Evolutionary conservation across 2,888 invertebrate genomes (phyloP).

Genomic region (Corythucha ciliata): DNA sequence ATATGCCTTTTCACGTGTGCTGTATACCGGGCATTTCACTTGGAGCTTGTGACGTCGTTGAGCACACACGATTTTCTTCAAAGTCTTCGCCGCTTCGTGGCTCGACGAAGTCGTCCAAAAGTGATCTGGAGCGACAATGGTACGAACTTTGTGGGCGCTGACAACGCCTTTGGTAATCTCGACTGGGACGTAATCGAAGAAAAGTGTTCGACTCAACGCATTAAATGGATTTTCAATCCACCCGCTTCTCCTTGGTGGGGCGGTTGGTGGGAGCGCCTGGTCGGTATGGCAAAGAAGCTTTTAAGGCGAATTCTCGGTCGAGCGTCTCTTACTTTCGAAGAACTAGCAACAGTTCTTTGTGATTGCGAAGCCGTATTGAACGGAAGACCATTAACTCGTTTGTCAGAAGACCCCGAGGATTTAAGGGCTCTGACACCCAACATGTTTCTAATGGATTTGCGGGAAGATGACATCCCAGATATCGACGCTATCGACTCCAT

Average conservation of each 20-base stretch:
- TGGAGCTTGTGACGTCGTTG: slow-evolving; percentile 39
- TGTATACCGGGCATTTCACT: slow-evolving; percentile 39
- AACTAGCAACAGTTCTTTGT: slow-evolving; percentile 23
- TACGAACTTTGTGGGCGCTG: slow-evolving; percentile 40
- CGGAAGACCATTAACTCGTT: no score
- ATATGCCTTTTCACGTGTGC: slow-evolving; percentile 41
- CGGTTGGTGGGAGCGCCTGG: slow-evolving; percentile 39
- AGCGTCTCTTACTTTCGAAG: slow-evolving; percentile 13
- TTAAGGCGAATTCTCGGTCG: slow-evolving; percentile 18
- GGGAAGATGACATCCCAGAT: no score
- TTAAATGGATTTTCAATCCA: slow-evolving; percentile 36
- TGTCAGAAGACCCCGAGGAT: no score
- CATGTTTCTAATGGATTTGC: no score
- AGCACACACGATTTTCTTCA: slow-evolving; percentile 37
- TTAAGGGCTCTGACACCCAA: no score
- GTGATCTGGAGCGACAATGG: slow-evolving; percentile 41
- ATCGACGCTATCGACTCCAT: no score
- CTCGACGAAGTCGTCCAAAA: slow-evolving; percentile 37
- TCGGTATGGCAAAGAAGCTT: slow-evolving; percentile 23
- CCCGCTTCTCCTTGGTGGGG: slow-evolving; percentile 41
- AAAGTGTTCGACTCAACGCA: slow-evolving; percentile 27
- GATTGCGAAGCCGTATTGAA: no score
- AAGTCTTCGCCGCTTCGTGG: slow-evolving; percentile 38
- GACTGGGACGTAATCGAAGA: slow-evolving; percentile 42
- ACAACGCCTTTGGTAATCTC: slow-evolving; percentile 44